Conservation (phyloP, 2,113 vertebrate genomes). For the Ursus arctos region DNA sequence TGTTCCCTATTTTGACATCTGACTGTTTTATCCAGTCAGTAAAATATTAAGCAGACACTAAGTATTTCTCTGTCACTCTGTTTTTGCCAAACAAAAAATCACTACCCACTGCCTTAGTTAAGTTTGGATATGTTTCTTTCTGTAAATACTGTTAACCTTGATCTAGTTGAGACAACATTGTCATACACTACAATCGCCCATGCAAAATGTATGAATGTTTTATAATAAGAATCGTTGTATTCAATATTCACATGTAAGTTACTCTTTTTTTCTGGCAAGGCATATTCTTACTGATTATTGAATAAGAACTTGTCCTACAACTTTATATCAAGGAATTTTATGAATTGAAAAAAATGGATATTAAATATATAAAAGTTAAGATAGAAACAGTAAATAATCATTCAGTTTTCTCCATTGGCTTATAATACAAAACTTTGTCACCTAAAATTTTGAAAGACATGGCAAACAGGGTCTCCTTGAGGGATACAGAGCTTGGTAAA, state of each 20-base stretch:
- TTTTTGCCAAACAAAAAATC: not conserved
- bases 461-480: not conserved
- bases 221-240: not conserved
- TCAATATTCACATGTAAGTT: not conserved
- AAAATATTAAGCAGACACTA: not conserved
- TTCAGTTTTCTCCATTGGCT: not conserved
- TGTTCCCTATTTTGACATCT: not conserved
- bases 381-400: not conserved
- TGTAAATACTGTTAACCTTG: not conserved
- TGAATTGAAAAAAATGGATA: not conserved
- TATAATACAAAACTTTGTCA: not conserved
- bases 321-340: not conserved
- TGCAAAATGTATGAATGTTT: not conserved
- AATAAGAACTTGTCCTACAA: not conserved
- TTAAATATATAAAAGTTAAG: not conserved
- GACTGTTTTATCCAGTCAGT: not conserved
- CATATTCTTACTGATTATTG: not conserved
- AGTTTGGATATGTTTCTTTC: not conserved
- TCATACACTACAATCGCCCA: not conserved
- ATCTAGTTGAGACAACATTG: not conserved
- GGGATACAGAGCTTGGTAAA: not conserved
- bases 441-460: not conserved
- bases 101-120: not conserved
- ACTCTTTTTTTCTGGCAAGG: not conserved
- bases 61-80: not conserved